Evolutionary conservation across 2,797 vertebrate genomes (phyloP).

Genomic region (Carapus acus): DNA sequence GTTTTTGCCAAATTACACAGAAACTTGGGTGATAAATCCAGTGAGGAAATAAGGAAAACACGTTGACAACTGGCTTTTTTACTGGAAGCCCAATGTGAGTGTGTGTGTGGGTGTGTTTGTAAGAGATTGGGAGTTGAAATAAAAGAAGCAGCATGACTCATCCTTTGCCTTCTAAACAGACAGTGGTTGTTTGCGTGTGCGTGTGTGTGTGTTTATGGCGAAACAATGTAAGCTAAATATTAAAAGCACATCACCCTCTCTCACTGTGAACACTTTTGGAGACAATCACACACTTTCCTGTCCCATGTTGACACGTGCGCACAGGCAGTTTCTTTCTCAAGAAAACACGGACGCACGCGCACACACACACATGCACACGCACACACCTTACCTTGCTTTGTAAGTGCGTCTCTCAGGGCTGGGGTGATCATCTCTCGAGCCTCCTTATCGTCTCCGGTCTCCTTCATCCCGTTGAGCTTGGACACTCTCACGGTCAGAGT

Average conservation of each 20-base stretch:
- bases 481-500: constrained; percentile 51
- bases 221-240: constrained; percentile 23
- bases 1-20: constrained; percentile 14
- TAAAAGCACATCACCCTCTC: constrained; percentile 33
- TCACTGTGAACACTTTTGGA: constrained; percentile 14
- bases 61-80: not conserved
- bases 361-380: not conserved
- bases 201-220: constrained; percentile 27
- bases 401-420: constrained; percentile 81
- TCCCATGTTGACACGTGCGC: no score
- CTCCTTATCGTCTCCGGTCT: constrained; percentile 62
- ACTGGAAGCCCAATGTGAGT: not conserved
- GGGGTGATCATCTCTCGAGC: constrained; percentile 90
- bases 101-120: not conserved
- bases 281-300: constrained; percentile 4
- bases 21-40: not conserved
- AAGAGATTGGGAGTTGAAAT: constrained; percentile 9
- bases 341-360: no score
- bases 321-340: no score
- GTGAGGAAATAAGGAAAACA: no score
- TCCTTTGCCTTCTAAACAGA: constrained; percentile 12
- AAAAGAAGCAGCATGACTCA: not conserved
- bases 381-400: constrained; percentile 83
- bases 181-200: no score
- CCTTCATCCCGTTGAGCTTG: constrained; percentile 55